These are phyloP conservation scores for Lagria hirta DNA, from an alignment of 2,888 invertebrate species.

Conservation along the genomic window DNA sequence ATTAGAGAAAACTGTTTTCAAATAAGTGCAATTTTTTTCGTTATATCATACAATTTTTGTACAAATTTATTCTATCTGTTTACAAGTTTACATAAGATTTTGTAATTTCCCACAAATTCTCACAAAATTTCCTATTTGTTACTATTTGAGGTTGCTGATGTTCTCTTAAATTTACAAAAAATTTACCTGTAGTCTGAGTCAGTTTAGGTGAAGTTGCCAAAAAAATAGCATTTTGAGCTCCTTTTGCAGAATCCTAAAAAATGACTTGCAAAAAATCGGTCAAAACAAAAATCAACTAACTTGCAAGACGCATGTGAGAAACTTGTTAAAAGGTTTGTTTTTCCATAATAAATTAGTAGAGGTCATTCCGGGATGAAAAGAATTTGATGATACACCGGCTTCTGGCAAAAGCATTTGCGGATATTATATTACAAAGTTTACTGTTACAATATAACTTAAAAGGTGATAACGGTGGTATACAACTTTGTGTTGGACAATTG, in stretches of 20 bases:
- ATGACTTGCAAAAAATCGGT: not conserved
- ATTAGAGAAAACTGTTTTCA: no score
- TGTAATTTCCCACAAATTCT: conserved; percentile 81
- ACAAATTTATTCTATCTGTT: conserved; percentile 59
- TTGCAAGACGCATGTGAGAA: conserved; percentile 28
- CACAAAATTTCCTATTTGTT: conserved; percentile 58
- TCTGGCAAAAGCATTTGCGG: conserved; percentile 47
- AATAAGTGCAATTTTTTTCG: no score
- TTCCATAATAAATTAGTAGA: conserved; percentile 32
- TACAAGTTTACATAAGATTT: conserved; percentile 71
- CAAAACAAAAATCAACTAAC: conserved; percentile 38
- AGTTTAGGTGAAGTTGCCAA: conserved; percentile 74
- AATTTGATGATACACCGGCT: conserved; percentile 47
- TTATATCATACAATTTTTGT: conserved; percentile 15
- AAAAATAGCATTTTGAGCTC: conserved; percentile 78
- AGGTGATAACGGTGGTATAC: no score
- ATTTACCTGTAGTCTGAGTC: conserved; percentile 70
- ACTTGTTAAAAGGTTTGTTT: conserved; percentile 5
- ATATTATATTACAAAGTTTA: conserved; percentile 48
- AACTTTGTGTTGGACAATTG: no score
- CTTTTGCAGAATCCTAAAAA: conserved; percentile 74
- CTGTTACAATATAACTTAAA: conserved; percentile 48
- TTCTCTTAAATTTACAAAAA: conserved; percentile 73
- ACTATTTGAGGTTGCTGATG: conserved; percentile 42
- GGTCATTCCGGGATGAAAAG: conserved; percentile 48